Evolutionary conservation across 2,888 invertebrate genomes (phyloP).

Genomic region (Philopedon plagiatum): DNA sequence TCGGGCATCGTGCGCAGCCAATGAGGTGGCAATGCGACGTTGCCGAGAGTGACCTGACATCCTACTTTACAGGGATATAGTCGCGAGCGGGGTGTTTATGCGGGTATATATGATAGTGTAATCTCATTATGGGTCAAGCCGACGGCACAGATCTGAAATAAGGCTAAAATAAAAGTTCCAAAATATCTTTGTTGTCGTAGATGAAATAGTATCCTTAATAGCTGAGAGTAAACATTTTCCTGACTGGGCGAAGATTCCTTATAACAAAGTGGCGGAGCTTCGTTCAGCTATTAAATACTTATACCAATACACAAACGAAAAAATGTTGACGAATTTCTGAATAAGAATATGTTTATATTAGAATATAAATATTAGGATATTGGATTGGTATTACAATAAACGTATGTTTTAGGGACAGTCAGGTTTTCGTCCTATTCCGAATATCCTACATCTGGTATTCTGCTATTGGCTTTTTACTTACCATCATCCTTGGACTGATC

Average conservation of each 20-base stretch:
- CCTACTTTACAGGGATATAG: not conserved
- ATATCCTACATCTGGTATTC: constrained; percentile 94
- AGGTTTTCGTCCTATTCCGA: constrained; percentile 73
- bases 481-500: constrained; percentile 80
- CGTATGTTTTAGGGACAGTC: constrained; percentile 56
- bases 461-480: constrained; percentile 82
- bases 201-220: too few species aligned
- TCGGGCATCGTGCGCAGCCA: not conserved
- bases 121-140: constrained; percentile 17
- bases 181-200: too few species aligned
- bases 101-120: not conserved
- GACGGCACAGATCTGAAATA: not conserved
- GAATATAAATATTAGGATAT: too few species aligned
- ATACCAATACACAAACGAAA: too few species aligned
- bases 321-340: too few species aligned
- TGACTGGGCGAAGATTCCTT: too few species aligned
- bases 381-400: too few species aligned
- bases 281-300: too few species aligned
- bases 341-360: too few species aligned
- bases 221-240: too few species aligned
- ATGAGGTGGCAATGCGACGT: not conserved
- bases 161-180: too few species aligned
- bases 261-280: too few species aligned
- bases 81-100: not conserved
- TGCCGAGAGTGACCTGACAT: not conserved